Conservation (phyloP, 2,113 vertebrate genomes). For the Stegastes partitus region DNA sequence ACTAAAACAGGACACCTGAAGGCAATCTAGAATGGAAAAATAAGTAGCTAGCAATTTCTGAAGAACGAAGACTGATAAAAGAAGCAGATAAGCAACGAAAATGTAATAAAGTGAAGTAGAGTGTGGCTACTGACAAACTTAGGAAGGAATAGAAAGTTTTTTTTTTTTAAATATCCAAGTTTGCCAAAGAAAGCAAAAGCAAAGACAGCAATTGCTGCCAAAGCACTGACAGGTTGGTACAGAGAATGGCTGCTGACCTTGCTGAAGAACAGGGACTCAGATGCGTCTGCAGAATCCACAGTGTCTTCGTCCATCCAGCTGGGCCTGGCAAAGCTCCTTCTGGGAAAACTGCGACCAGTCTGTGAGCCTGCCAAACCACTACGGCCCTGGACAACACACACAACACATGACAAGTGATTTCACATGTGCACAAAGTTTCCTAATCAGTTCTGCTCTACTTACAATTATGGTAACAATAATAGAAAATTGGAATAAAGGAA, state of each 20-base stretch:
- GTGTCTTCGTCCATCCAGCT: constrained; percentile 94
- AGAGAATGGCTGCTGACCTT: constrained; percentile 84
- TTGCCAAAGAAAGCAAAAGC: background rate
- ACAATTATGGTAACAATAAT: no score
- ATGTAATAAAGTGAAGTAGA: background rate
- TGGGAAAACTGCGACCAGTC: constrained; percentile 80
- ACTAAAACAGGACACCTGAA: no score
- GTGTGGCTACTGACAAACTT: background rate
- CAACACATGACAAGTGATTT: background rate
- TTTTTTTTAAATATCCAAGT: background rate
- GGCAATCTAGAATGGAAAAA: no score
- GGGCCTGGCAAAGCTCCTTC: constrained; percentile 90
- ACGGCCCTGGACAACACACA: constrained; percentile 85
- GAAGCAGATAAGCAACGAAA: background rate
- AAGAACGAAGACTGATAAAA: background rate
- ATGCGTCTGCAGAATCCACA: constrained; percentile 88
- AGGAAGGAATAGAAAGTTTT: constrained; percentile 8
- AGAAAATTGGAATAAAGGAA: no score
- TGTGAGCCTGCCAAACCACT: constrained; percentile 85
- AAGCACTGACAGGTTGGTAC: background rate
- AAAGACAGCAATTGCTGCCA: background rate
- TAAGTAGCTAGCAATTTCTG: no score
- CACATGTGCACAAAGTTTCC: background rate
- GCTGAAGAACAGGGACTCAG: constrained; percentile 94
- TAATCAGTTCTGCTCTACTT: background rate